Base-by-base conservation (phyloP, 2,888 invertebrate genomes). In the Leptura quadrifasciata region DNA sequence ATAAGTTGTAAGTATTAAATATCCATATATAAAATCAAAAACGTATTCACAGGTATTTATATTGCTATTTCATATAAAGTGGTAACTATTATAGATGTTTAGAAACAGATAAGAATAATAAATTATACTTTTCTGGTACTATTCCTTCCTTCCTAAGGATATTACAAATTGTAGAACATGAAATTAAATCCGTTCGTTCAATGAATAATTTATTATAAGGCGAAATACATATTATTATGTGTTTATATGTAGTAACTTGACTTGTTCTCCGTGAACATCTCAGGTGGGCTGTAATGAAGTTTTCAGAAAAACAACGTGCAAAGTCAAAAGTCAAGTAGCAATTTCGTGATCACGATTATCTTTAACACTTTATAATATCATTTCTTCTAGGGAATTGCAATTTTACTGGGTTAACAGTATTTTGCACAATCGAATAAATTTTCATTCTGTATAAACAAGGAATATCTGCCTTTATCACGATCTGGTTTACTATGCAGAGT, bases 321-420 rank as follows among this genome's bases (percentile, higher is more conserved):
- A 74, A 75, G 75, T 75, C 75, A 75, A 75, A 69, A 75, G 75
- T 75, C 75, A 75, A 75, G 75, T 75, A 75, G 75, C 75, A 75
- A 75, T 75, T 75, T 57, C 75, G 75, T 75, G 75, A 75, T 70
- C 75, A 75, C 75, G 75, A 75, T 75, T 75, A 75, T 75, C 70
- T 71, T 68, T 71, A 70, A 71, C 70, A 75, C 75, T 75, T 69
- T 70, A 63, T 65, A 70, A 67, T 60, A 75, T 75, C 60, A 52
- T 71, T 71, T 71, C 71, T 21, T 57, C 71, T 24, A 20, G 24
- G 52, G 61, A 17, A 61, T 61, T 71, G 61, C 52, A 12, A 52
- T 52, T 61, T 71, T 58, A 61, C 70, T 71, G 31, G 58, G 57
- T 69, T 20, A 69, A 39, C 39, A 6, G 70, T 52, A 61, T 71